Conservation (phyloP, 2,113 vertebrate species). For the Lepisosteus osseus region DNA sequence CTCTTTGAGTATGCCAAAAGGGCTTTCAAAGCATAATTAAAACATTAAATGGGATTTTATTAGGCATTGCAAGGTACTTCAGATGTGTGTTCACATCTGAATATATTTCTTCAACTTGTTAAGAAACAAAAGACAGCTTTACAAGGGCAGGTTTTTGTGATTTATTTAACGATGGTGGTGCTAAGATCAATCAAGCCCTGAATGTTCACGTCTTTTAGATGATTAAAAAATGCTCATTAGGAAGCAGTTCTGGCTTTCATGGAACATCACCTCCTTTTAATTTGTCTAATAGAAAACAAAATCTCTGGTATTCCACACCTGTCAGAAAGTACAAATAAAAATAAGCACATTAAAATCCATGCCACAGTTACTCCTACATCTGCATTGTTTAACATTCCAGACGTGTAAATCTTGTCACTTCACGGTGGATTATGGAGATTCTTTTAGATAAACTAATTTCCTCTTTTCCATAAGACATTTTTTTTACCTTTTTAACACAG, state of each 20-base stretch:
- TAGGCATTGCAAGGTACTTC: background rate
- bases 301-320: constrained; percentile 1
- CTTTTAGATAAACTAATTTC: constrained; percentile 18
- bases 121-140: background rate
- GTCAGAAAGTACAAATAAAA: background rate
- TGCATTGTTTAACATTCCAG: constrained; percentile 13
- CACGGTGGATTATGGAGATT: constrained; percentile 22
- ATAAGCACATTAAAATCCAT: background rate
- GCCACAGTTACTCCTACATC: background rate
- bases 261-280: no score
- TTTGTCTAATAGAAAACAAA: background rate
- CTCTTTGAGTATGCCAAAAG: no score
- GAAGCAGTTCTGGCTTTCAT: no score
- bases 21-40: no score
- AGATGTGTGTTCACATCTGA: background rate
- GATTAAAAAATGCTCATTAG: background rate
- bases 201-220: background rate
- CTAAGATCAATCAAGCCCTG: no score
- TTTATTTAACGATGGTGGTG: background rate
- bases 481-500: background rate
- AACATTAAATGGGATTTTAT: background rate
- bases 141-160: background rate
- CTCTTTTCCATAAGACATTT: constrained; percentile 6
- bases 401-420: constrained; percentile 23
- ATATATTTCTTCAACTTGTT: background rate